Percentiles rank a stretch among this genome's conserved stretches.
Evolutionary conservation across 2,888 invertebrate genomes (phyloP).

Genomic region (Lasioglossum zephyrum): DNA sequence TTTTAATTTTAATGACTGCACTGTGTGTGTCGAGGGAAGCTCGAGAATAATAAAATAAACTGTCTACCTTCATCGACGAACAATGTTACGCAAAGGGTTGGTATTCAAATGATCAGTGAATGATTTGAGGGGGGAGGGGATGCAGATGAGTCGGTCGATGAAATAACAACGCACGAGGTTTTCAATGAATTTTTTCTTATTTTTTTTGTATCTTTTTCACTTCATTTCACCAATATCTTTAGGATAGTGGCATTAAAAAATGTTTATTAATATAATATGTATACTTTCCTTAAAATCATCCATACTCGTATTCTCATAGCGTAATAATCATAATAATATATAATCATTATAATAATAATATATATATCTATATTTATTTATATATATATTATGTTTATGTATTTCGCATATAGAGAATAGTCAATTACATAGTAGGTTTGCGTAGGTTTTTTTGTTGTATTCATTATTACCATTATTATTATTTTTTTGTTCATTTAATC

Average conservation of each 20-base stretch:
- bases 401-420: slow-evolving; percentile 80
- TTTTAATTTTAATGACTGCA: neutral
- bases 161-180: slow-evolving; percentile 23
- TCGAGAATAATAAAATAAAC: neutral
- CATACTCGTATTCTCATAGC: slow-evolving; percentile 83
- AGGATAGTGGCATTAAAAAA: slow-evolving; percentile 83
- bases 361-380: slow-evolving; percentile 68
- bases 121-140: neutral
- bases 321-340: slow-evolving; percentile 79
- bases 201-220: slow-evolving; percentile 67
- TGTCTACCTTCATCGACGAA: neutral
- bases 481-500: slow-evolving; percentile 73
- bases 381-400: slow-evolving; percentile 80
- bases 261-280: slow-evolving; percentile 83
- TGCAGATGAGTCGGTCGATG: too few relatives aligned
- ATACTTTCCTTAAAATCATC: slow-evolving; percentile 84
- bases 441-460: slow-evolving; percentile 70
- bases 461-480: slow-evolving; percentile 48
- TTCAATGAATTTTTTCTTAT: slow-evolving; percentile 34
- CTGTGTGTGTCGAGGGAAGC: too few relatives aligned
- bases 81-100: neutral
- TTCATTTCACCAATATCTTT: slow-evolving; percentile 82
- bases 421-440: slow-evolving; percentile 79
- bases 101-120: neutral
- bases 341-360: slow-evolving; percentile 70